A percentile compares a stretch with the other conserved stretches of the same genome.
These are phyloP conservation scores for Sitta europaea DNA, from an alignment of 2,113 vertebrate species.

Conservation along the genomic window DNA sequence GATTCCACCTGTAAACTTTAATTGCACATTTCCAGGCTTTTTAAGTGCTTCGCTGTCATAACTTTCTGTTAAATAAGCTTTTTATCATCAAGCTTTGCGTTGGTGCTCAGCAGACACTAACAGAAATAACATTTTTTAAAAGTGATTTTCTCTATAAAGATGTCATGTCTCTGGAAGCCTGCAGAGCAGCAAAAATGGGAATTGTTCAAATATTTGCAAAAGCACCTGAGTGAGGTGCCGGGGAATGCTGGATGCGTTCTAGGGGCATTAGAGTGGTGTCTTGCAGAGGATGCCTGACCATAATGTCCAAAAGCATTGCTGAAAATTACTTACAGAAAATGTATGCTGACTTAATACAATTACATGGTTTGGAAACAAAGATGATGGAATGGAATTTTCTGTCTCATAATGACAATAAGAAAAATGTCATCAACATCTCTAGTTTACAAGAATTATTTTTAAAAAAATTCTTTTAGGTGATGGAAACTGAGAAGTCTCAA, in stretches of 20 bases:
- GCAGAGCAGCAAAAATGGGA: not conserved
- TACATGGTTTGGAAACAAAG: not conserved
- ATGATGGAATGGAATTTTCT: not conserved
- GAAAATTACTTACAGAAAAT: not conserved
- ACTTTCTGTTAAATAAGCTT: not conserved
- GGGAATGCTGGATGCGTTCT: not conserved
- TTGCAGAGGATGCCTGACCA: not conserved
- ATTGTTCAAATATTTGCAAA: not conserved
- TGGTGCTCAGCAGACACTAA: not conserved
- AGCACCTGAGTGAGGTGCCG: not conserved
- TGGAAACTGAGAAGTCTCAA: slow-evolving; percentile 76
- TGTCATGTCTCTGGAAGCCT: not conserved
- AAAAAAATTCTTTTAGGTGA: slow-evolving; percentile 64
- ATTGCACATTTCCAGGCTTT: not conserved
- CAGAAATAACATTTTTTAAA: not conserved
- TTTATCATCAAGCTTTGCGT: not conserved
- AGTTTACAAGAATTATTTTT: not conserved
- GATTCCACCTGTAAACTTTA: not conserved
- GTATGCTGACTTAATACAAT: not conserved
- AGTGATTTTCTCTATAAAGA: not conserved
- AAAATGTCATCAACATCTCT: not conserved
- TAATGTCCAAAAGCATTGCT: not conserved
- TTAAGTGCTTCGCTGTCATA: not conserved
- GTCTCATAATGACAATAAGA: not conserved
- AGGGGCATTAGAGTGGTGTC: not conserved